Percentiles rank a stretch among this genome's conserved stretches.
These are phyloP conservation scores for Caenorhabditis drosophilae DNA, from an alignment of 2,888 invertebrate species.

Conservation along the genomic window DNA sequence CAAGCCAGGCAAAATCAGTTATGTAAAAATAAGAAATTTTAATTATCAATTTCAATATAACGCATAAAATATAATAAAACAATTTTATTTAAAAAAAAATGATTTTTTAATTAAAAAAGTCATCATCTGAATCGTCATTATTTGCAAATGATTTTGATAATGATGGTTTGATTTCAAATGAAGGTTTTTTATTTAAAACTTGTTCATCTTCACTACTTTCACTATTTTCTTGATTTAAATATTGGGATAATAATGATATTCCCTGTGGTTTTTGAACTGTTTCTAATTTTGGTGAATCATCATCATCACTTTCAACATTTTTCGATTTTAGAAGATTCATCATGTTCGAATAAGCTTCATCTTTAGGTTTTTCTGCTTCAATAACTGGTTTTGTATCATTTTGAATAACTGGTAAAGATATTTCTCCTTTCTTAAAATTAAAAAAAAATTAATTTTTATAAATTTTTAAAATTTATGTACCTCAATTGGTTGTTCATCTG, in stretches of 20 bases:
- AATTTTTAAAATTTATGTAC: not conserved
- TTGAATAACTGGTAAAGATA: too few species aligned
- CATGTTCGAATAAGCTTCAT: constrained; percentile 9
- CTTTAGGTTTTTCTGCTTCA: not conserved
- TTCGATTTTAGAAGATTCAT: constrained; percentile 14
- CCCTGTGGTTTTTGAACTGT: not conserved
- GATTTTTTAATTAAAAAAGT: constrained; percentile 9
- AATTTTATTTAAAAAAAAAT: not conserved
- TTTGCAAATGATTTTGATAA: not conserved
- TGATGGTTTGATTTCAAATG: not conserved
- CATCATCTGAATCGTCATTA: constrained; percentile 3
- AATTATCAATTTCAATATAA: too few species aligned
- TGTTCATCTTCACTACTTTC: constrained; percentile 9
- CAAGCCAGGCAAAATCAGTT: too few species aligned
- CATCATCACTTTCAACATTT: constrained; percentile 1
- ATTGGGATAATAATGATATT: constrained; percentile 4
- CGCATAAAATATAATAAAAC: not conserved
- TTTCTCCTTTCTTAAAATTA: too few species aligned
- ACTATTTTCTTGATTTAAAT: constrained; percentile 2
- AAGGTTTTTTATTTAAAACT: not conserved
- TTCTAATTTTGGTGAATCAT: constrained; percentile 2
- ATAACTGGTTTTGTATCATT: not conserved
- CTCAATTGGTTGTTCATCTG: not conserved
- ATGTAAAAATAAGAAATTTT: too few species aligned
- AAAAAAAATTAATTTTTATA: not conserved